Percentiles rank a stretch among this genome's conserved stretches.
Conservation (phyloP, 2,113 vertebrate genomes). For the Periophthalmodon schlosseri region DNA sequence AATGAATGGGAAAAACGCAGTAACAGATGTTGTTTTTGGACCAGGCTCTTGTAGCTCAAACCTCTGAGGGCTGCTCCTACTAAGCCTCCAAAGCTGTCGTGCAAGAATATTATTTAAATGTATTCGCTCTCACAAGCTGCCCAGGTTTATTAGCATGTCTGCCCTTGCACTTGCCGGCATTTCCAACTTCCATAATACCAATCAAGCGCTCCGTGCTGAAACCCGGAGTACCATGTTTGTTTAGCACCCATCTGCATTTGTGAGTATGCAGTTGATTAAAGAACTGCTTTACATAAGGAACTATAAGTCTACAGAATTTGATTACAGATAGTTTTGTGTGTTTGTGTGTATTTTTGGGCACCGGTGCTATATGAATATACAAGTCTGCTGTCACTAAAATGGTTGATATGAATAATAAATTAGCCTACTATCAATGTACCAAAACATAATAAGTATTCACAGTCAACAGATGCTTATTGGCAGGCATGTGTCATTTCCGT, state of each 20-base stretch:
- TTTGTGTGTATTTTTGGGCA: not conserved
- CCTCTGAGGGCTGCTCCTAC: slow-evolving; percentile 1
- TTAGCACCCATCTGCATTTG: not conserved
- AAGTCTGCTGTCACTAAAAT: not conserved
- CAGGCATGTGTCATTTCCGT: not conserved
- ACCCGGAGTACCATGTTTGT: not conserved
- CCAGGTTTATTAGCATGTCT: slow-evolving; percentile 13
- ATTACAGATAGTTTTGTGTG: not conserved
- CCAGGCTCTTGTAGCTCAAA: not conserved
- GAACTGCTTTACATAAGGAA: not conserved
- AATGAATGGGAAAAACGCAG: slow-evolving; percentile 6
- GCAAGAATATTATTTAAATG: slow-evolving; percentile 26
- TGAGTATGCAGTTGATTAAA: not conserved
- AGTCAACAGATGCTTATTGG: not conserved
- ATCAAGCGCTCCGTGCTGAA: not conserved
- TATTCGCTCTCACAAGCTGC: slow-evolving; percentile 24
- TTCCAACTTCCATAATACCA: not conserved
- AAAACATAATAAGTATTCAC: not conserved
- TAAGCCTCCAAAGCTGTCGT: slow-evolving; percentile 14
- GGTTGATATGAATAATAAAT: not conserved
- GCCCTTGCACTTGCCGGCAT: not conserved
- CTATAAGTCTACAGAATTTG: not conserved
- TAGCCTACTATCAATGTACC: not conserved
- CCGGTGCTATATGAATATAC: not conserved
- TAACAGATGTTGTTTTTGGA: slow-evolving; percentile 11